A percentile compares a stretch with the other conserved stretches of the same genome.
Evolutionary conservation across 2,797 vertebrate species (phyloP).

Genomic region (Phalloptychus januarius): DNA sequence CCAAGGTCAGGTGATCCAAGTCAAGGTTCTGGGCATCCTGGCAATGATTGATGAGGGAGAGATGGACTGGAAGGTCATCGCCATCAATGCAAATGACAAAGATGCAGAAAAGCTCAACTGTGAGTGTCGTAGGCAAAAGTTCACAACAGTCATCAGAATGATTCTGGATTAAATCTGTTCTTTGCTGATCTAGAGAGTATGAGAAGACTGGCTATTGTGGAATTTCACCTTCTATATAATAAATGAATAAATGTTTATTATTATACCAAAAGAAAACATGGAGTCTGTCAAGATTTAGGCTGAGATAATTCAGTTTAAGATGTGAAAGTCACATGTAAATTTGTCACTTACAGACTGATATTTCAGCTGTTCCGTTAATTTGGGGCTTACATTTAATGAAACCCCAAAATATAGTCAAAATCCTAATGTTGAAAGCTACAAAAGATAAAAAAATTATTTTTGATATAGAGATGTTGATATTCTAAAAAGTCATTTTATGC

Average conservation of each 20-base stretch:
- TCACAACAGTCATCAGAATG: not conserved
- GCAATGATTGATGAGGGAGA: constrained; percentile 94
- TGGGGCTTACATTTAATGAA: not conserved
- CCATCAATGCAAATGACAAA: constrained; percentile 90
- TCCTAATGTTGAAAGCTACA: not conserved
- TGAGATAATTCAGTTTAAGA: not conserved
- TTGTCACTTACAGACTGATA: not conserved
- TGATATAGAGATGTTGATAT: not conserved
- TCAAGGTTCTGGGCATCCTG: constrained; percentile 92
- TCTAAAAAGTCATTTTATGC: not conserved
- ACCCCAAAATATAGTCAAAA: not conserved
- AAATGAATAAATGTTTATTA: not conserved
- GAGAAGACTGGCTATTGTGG: not conserved
- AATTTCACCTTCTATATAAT: not conserved
- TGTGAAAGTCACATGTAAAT: not conserved
- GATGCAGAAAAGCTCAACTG: constrained; percentile 88
- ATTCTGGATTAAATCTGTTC: not conserved
- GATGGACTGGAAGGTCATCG: constrained; percentile 98
- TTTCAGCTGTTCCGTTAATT: not conserved
- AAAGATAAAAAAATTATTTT: not conserved
- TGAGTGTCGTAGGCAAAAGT: constrained; percentile 64
- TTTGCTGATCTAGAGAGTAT: not conserved
- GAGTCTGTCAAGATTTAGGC: not conserved
- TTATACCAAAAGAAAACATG: not conserved
- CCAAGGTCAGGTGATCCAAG: constrained; percentile 89